Evolutionary conservation across 2,113 vertebrate genomes (phyloP).

Genomic region (Percina caprodes): DNA sequence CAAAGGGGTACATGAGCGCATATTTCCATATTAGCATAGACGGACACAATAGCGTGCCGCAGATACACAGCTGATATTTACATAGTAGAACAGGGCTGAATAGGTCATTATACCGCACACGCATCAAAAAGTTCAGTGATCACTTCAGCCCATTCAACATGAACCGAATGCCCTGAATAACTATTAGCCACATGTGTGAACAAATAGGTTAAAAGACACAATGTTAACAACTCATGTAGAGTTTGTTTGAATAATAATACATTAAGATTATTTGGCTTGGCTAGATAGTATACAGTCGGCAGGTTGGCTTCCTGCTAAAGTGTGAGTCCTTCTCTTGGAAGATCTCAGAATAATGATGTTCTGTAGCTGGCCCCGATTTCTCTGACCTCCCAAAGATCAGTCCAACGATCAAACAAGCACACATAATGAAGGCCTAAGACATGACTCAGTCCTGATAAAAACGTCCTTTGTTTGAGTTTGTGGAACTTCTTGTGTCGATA

Average conservation of each 20-base stretch:
- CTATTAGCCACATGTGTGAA: conserved; percentile 51
- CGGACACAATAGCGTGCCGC: conserved; percentile 62
- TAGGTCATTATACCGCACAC: conserved; percentile 76
- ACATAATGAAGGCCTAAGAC: conserved; percentile 13
- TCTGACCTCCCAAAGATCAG: conserved; percentile 15
- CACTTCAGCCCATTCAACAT: conserved; percentile 62
- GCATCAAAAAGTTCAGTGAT: conserved; percentile 77
- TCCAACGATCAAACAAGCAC: background rate
- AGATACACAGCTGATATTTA: conserved; percentile 83
- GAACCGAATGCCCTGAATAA: conserved; percentile 57
- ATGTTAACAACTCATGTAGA: conserved; percentile 55
- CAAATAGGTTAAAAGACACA: conserved; percentile 68
- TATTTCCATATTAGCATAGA: conserved; percentile 75
- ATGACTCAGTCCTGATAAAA: conserved; percentile 28
- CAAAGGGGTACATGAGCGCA: conserved; percentile 65
- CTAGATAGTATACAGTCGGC: background rate
- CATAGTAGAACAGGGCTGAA: conserved; percentile 67
- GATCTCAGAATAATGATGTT: background rate
- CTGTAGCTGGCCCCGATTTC: background rate
- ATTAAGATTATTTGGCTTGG: background rate
- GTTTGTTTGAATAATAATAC: conserved; percentile 48
- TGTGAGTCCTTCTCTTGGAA: background rate
- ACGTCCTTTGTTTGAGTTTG: conserved; percentile 14
- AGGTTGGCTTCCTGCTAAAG: background rate
- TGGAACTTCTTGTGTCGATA: conserved; percentile 16